phyloP scores from a whole-genome alignment of 2,113 vertebrate genomes.

The Bungarus multicinctus region DNA sequence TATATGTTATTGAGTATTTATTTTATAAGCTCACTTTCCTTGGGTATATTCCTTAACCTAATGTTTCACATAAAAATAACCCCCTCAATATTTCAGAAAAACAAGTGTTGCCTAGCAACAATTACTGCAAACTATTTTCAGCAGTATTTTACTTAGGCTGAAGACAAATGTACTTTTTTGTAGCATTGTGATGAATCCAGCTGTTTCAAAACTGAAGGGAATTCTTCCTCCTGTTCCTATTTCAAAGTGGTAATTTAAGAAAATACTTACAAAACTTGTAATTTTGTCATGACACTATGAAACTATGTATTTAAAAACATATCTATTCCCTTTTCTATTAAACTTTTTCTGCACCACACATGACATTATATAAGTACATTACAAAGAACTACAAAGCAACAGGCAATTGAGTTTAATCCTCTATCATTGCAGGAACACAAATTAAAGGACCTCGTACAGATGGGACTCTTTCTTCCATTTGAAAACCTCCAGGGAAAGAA shows the following conservation, averaged over 20 bases:
- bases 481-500: background rate
- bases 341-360: background rate
- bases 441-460: background rate
- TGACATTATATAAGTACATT: background rate
- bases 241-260: background rate
- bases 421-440: background rate
- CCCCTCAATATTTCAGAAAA: conserved; percentile 12
- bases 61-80: conserved; percentile 17
- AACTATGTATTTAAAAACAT: background rate
- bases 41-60: conserved; percentile 15
- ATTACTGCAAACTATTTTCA: conserved; percentile 6
- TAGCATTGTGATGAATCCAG: background rate
- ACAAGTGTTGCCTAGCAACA: conserved; percentile 12
- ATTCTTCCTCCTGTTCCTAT: background rate
- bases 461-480: background rate
- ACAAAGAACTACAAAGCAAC: background rate
- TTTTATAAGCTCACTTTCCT: conserved; percentile 9
- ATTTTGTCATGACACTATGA: background rate
- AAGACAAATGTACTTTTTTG: background rate
- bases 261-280: background rate
- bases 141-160: conserved; percentile 1
- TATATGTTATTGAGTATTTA: conserved; percentile 9
- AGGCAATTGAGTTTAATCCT: background rate
- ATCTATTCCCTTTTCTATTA: background rate
- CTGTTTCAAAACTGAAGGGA: background rate